Conservation (phyloP, 2,888 invertebrate genomes). For the Leptinotarsa tumamoca region DNA sequence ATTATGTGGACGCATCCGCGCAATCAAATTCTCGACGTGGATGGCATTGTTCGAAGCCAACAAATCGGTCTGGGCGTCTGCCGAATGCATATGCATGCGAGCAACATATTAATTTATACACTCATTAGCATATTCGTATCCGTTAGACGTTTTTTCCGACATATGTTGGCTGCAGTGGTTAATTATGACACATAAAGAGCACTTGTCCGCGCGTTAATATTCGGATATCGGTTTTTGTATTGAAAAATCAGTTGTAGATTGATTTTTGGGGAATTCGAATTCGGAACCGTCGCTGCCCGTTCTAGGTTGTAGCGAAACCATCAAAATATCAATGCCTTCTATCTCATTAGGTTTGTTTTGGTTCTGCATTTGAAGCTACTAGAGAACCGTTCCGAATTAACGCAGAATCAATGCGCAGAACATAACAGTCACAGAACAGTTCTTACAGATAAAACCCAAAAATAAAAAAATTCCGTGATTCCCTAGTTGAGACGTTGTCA, state of each 20-base stretch:
- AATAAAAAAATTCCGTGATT: too few species aligned
- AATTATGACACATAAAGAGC: slow-evolving; percentile 64
- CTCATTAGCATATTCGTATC: slow-evolving; percentile 69
- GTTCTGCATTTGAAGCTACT: too few species aligned
- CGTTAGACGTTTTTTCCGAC: slow-evolving; percentile 67
- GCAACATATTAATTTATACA: slow-evolving; percentile 69
- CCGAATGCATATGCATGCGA: slow-evolving; percentile 68
- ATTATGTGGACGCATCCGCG: slow-evolving; percentile 64
- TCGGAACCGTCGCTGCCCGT: neutral
- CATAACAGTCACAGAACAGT: too few species aligned
- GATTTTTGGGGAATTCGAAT: neutral
- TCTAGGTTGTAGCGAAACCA: neutral
- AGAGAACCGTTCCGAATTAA: too few species aligned
- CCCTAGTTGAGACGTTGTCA: too few species aligned
- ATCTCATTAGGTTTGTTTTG: too few species aligned
- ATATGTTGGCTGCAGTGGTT: slow-evolving; percentile 65
- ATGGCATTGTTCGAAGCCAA: slow-evolving; percentile 61
- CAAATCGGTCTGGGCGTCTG: slow-evolving; percentile 53
- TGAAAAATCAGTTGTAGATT: neutral
- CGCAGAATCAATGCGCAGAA: too few species aligned
- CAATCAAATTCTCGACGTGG: slow-evolving; percentile 56
- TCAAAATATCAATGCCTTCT: too few species aligned
- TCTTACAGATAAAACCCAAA: too few species aligned
- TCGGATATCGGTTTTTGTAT: slow-evolving; percentile 41
- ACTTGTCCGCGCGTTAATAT: slow-evolving; percentile 49